Percentiles rank a stretch among this genome's conserved stretches.
phyloP scores from a whole-genome alignment of 2,797 vertebrate species.

The Sparidentex hasta region DNA sequence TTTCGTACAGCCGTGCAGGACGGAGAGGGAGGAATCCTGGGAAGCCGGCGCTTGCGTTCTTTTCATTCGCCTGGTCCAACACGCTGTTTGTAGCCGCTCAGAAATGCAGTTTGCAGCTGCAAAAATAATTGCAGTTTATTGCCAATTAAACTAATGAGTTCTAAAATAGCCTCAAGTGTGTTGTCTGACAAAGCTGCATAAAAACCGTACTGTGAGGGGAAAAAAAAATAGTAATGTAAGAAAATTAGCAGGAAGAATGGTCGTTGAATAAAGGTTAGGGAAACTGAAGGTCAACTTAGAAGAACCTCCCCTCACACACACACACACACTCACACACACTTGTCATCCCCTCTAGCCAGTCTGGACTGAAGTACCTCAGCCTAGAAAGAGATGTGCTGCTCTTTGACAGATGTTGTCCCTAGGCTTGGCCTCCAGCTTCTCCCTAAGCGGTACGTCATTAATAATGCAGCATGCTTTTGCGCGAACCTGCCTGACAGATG shows the following conservation, averaged over 20 bases:
- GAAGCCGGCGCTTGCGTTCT: slow-evolving; percentile 66
- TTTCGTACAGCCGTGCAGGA: slow-evolving; percentile 52
- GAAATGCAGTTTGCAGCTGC: slow-evolving; percentile 81
- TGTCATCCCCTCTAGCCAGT: slow-evolving; percentile 17
- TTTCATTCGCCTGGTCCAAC: slow-evolving; percentile 65
- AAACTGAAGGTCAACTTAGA: slow-evolving; percentile 57
- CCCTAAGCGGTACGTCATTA: slow-evolving; percentile 73
- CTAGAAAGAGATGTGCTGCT: slow-evolving; percentile 64
- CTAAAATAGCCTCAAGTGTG: slow-evolving; percentile 84
- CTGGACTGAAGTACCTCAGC: slow-evolving; percentile 53
- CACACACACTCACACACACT: slow-evolving; percentile 6
- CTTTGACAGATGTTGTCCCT: slow-evolving; percentile 74
- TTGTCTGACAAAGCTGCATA: slow-evolving; percentile 76
- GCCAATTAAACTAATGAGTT: slow-evolving; percentile 89
- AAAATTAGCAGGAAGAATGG: slow-evolving; percentile 46
- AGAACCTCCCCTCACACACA: slow-evolving; percentile 1
- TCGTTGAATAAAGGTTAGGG: slow-evolving; percentile 53
- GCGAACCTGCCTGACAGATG: slow-evolving; percentile 80
- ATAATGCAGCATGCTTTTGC: slow-evolving; percentile 80
- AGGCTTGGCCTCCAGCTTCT: slow-evolving; percentile 78
- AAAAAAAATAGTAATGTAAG: slow-evolving; percentile 37
- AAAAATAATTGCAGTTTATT: slow-evolving; percentile 87
- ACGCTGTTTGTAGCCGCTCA: slow-evolving; percentile 62
- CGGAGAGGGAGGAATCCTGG: slow-evolving; percentile 44
- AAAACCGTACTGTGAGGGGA: slow-evolving; percentile 51